Evolutionary conservation across 2,113 vertebrate species (phyloP), one percentile per base, ranked within the genome.

Genomic region (Eira barbara): DNA sequence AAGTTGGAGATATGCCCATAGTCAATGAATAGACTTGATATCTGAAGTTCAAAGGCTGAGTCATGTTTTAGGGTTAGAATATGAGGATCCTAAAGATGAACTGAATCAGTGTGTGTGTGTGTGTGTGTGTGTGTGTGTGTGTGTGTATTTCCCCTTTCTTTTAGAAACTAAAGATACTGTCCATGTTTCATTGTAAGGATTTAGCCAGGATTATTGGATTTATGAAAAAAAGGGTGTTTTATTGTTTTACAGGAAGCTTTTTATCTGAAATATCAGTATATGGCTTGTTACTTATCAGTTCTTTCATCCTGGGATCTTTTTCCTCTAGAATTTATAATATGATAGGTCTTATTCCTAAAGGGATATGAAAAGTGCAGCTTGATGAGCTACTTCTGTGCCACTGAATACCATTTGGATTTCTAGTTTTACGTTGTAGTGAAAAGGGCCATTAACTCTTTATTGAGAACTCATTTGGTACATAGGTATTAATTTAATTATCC

Each of bases 401-500:
- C 36, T 47, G 59, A 61, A 88, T 42, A 12, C 13, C 88, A 47
- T 27, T 86, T 94, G 69, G 86, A 85, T 86, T 94, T 91, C 71
- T 6, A 45, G 83, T 95, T 82, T 57, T 49, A 52, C 21, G 71
- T 27, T 69, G n/a, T 6, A 45, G 14, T 17, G 10, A 69, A 98
- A 97, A 92, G 36, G 74, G 6, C 49, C 20, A 18, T 73, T 94
- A 91, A 98, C 25, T 34, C 63, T 94, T 94, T 67, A 21, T 4
- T 18, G 21, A 20, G 36, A 49, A 55, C 13, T 89, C 29, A 95
- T 74, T 96, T 97, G 25, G 18, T 93, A 82, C 69, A 86, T 31
- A 97, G 82, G 94, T 95, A 97, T 96, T 94, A 76, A 92, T 95
- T 94, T 90, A 89, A 82, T 63, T 55, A 59, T 79, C 21, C 4